Evolutionary conservation across 2,113 vertebrate genomes (phyloP), one percentile per base, ranked within the genome.

Genomic region (Phrynosoma platyrhinos): DNA sequence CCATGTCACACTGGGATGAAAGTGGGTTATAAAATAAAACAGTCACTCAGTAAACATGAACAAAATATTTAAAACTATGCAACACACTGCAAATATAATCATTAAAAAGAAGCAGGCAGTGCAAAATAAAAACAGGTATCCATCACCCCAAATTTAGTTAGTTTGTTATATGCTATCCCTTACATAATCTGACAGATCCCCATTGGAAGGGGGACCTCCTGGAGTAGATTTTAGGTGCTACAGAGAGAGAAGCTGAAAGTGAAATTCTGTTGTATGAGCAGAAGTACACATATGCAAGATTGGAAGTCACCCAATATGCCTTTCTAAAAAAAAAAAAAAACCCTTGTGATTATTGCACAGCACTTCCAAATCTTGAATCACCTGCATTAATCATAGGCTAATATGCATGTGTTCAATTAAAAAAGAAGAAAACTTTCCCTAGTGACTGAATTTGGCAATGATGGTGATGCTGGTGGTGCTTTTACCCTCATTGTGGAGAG

Each of bases 401-500:
- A 88, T 66, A 0, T 30, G 0, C 0, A 58, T 36, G 66, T 7
- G 74, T 83, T 90, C 42, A 80, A 69, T 53, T 30, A 84, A 93
- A 79, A 62, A 62, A 18, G 52, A 74, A 36, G 23, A 1, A 86
- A 36, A 83, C 62, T 0, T 76, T 7, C 5, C 0, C 83, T 53
- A 7, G 0, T 6, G 16, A 74, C 20, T 27, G 71, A 36, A 87
- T 68, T 80, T 71, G 55, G 53, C 68, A 87, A 23, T 5, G 62
- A n/a, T 10, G 40, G 12, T 55, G 62, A 62, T 74, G 53, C 78
- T 52, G 53, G 88, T 78, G 64, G 89, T 91, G 76, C 87, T 93
- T 87, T 77, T 25, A 55, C 77, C 68, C 71, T 89, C 87, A 55
- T 0, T n/a, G 89, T 7, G 10, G 30, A 27, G 30, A 71, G 32